Evolutionary conservation across 2,888 invertebrate species (phyloP).

Genomic region (Tetrapedia diversipes): DNA sequence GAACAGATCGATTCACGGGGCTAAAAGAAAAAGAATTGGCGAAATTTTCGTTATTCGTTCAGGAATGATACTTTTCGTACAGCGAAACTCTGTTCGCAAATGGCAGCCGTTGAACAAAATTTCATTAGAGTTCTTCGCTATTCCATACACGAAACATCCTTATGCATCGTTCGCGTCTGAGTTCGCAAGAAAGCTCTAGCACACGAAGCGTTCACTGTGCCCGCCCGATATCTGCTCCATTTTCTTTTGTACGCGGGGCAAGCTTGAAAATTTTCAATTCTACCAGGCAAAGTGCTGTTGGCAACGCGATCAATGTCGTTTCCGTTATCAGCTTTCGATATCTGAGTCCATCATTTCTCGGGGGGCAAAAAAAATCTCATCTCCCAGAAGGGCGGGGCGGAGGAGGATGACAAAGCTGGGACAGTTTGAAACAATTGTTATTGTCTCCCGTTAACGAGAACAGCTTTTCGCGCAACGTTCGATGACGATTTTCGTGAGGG

Average conservation of each 20-base stretch:
- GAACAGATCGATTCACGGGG: too few species aligned
- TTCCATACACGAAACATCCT: constrained; percentile 29
- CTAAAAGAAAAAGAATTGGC: too few species aligned
- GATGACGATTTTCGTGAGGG: not conserved
- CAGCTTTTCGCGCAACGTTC: not conserved
- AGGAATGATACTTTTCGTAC: constrained; percentile 1
- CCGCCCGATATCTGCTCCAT: constrained; percentile 16
- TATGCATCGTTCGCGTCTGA: constrained; percentile 6
- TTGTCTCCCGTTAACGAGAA: too few species aligned
- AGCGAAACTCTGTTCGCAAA: constrained; percentile 11
- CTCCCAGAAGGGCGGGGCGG: too few species aligned
- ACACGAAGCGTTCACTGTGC: not conserved
- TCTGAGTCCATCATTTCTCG: constrained; percentile 1
- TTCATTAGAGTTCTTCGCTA: constrained; percentile 37
- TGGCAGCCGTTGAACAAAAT: constrained; percentile 21
- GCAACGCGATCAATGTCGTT: constrained; percentile 24
- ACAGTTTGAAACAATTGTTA: not conserved
- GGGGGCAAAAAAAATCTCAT: constrained; percentile 11
- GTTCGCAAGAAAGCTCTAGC: constrained; percentile 19
- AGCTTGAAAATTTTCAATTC: constrained; percentile 42
- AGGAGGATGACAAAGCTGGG: too few species aligned
- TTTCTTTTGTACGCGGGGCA: constrained; percentile 4
- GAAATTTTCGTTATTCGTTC: constrained; percentile 25
- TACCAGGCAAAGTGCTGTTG: constrained; percentile 16
- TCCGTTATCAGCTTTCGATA: constrained; percentile 25